Conservation (phyloP, 2,797 vertebrate species). For the Onychomys torridus region DNA sequence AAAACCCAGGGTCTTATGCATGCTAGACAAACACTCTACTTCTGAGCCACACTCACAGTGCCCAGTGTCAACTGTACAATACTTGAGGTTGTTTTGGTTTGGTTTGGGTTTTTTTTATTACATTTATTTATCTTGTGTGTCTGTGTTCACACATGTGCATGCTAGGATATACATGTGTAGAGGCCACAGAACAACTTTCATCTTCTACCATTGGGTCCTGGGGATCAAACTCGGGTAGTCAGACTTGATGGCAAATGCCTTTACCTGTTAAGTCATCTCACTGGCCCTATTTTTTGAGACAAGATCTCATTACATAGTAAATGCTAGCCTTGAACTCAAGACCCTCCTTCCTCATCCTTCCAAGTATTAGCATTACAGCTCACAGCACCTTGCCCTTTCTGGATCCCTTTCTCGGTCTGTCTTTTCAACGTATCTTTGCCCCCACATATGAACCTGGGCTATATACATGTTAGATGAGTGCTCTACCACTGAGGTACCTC, state of each 20-base stretch:
- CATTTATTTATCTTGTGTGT: not conserved
- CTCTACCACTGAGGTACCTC: not conserved
- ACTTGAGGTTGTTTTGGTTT: not conserved
- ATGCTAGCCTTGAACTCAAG: not conserved
- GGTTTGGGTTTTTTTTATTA: not conserved
- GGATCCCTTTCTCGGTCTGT: not conserved
- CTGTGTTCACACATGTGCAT: too few relatives aligned
- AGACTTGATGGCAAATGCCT: not conserved
- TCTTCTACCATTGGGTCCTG: not conserved
- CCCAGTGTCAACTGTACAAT: not conserved
- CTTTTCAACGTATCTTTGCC: not conserved
- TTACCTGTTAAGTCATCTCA: not conserved
- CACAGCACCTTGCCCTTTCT: not conserved
- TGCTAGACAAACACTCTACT: not conserved
- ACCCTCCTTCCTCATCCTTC: not conserved
- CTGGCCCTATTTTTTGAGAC: not conserved
- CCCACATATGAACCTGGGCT: not conserved
- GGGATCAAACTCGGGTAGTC: not conserved
- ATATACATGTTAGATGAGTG: not conserved
- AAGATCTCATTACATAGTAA: not conserved
- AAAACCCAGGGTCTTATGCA: not conserved
- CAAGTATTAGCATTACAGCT: not conserved
- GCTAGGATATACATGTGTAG: not conserved
- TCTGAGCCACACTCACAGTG: not conserved
- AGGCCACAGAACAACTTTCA: not conserved